phyloP scores from a whole-genome alignment of 2,888 invertebrate genomes.

The Hermaeophaga mercurialis region DNA sequence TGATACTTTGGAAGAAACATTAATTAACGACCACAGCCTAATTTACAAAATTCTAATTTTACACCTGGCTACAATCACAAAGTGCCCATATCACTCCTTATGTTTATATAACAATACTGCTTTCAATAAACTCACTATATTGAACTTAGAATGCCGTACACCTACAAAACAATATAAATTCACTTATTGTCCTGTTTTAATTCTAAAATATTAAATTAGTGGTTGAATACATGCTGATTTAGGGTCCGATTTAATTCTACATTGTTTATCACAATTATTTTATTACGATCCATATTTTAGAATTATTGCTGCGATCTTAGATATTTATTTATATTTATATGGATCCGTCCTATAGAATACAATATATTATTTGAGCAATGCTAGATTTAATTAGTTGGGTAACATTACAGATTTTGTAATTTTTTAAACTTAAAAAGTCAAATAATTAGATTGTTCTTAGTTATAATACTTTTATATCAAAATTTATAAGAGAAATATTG shows the following conservation, averaged over 20 bases:
- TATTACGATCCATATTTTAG: constrained; percentile 13
- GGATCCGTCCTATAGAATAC: neutral
- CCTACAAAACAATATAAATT: constrained; percentile 20
- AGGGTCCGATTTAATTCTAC: constrained; percentile 14
- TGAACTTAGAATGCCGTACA: constrained; percentile 10
- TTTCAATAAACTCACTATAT: constrained; percentile 16
- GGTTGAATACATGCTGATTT: neutral
- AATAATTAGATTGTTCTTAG: too few relatives aligned
- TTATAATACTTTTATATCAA: too few relatives aligned
- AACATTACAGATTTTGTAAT: neutral
- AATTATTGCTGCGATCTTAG: constrained; percentile 19
- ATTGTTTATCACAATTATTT: constrained; percentile 22
- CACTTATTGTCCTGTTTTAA: constrained; percentile 26
- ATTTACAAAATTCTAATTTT: constrained; percentile 47
- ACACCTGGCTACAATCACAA: constrained; percentile 40
- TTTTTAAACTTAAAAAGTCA: neutral
- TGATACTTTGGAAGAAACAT: constrained; percentile 41
- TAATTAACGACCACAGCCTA: constrained; percentile 48
- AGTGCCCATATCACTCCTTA: constrained; percentile 50
- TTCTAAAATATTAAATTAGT: constrained; percentile 1
- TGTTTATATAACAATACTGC: constrained; percentile 26
- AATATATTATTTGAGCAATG: constrained; percentile 11
- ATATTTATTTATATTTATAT: constrained; percentile 1
- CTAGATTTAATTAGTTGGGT: constrained; percentile 1
- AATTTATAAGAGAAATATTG: too few relatives aligned